Evolutionary conservation across 2,888 invertebrate genomes (phyloP), one percentile per base, ranked within the genome.

Genomic region (Dastarcus helophoroides): DNA sequence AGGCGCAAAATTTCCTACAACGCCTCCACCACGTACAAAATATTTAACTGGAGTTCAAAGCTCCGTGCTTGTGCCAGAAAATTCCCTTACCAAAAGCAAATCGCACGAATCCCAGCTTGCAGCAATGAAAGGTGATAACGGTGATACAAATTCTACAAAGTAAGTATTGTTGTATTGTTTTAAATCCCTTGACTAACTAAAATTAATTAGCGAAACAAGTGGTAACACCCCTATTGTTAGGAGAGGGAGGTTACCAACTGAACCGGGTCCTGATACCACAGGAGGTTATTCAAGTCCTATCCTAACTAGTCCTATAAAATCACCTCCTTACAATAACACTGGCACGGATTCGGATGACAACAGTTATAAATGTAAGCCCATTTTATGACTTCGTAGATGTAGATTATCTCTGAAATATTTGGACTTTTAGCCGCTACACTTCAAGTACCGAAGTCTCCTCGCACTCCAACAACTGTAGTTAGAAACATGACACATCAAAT

Each of bases 81-180:
- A 60, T 29, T 77, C 84, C 7, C 69, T 91, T 44, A 85, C 82
- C 36, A 89, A 90, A 64, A 90, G 90, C 39, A 81, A 85, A 54
- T 90, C 90, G 23, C 89, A 91, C 60, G 91, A 91, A 64, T 88
- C 86, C 8, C 89, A 90, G 60, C 69, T 89, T 37, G 80, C 76
- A 4, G 79, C 73, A 29, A 71, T 72, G 53, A 66, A 71, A 48
- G 65, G 71, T 38, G 75, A 76, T 45, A 64, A 63, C 46, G 61
- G 59, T 22, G 64, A 62, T 53, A 43, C 49, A 4, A 38, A 46
- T 44, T 26, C 37, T 37, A 38, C 53, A 29, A 61, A 60, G 65
- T 65, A 47, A n/a, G 28, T 19, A 19, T 19, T 19, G 19, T 19
- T 19, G 8, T n/a, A n/a, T n/a, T n/a, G n/a, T n/a, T n/a, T n/a